Evolutionary conservation across 2,888 invertebrate species (phyloP).

Genomic region (Cistogaster globosa): DNA sequence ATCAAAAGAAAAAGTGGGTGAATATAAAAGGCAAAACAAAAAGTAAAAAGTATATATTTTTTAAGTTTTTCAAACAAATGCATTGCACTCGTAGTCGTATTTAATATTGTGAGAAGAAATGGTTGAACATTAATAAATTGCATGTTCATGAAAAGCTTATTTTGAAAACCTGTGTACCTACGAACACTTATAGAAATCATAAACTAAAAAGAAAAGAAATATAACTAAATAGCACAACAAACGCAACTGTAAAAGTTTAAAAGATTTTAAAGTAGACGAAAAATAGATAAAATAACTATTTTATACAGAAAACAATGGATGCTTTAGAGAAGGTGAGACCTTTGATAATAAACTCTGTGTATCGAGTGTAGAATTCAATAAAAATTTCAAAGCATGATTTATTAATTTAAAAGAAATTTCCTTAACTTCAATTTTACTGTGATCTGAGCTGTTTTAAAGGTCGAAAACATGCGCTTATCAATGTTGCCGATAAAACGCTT

Average conservation of each 20-base stretch:
- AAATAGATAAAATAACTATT: conserved; percentile 1
- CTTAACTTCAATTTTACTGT: too few species aligned
- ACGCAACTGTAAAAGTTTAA: conserved; percentile 58
- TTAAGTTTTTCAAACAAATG: conserved; percentile 48
- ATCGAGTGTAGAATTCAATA: too few species aligned
- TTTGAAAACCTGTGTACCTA: conserved; percentile 39
- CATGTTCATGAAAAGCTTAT: conserved; percentile 72
- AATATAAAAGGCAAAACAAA: background rate
- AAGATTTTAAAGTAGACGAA: conserved; percentile 41
- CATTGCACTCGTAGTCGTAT: conserved; percentile 22
- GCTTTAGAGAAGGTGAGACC: background rate
- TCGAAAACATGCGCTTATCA: too few species aligned
- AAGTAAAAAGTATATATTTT: conserved; percentile 1
- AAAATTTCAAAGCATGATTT: too few species aligned
- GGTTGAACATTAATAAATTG: conserved; percentile 70
- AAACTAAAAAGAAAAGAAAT: conserved; percentile 55
- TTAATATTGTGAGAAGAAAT: conserved; percentile 67
- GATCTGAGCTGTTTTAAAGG: too few species aligned
- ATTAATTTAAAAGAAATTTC: too few species aligned
- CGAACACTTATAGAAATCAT: conserved; percentile 25
- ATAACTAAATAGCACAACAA: conserved; percentile 50
- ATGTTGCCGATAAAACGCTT: too few species aligned
- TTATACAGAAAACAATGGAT: conserved; percentile 29
- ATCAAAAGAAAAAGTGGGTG: conserved; percentile 8
- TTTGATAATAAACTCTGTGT: background rate